Evolutionary conservation across 2,888 invertebrate genomes (phyloP).

Genomic region (Brachylomia viminalis): DNA sequence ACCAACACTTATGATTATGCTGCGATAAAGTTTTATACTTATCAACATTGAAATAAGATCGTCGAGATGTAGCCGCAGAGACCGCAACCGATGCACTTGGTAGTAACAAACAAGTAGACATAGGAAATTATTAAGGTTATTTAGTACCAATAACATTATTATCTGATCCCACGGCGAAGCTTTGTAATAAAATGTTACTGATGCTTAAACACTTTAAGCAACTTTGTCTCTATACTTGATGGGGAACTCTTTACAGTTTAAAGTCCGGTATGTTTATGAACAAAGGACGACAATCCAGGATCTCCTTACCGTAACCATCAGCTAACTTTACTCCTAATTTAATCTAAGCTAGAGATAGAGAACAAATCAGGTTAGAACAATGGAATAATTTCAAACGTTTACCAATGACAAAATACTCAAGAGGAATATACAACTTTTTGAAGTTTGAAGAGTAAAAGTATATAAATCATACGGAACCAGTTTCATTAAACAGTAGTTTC

Average conservation of each 20-base stretch:
- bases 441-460: constrained; percentile 30
- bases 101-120: constrained; percentile 31
- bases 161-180: not conserved
- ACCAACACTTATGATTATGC: not conserved
- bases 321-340: not conserved
- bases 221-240: not conserved
- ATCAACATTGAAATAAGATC: constrained; percentile 52
- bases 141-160: not conserved
- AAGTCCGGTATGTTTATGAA: not conserved
- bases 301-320: not conserved
- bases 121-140: constrained; percentile 24
- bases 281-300: not conserved
- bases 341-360: too few species aligned
- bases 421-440: not conserved
- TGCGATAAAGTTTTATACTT: constrained; percentile 26
- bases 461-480: constrained; percentile 6
- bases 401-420: not conserved
- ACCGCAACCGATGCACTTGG: constrained; percentile 52
- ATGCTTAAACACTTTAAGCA: not conserved
- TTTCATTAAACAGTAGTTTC: constrained; percentile 28
- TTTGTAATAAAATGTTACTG: constrained; percentile 24
- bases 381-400: not conserved
- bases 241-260: too few species aligned
- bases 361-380: not conserved
- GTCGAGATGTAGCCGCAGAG: constrained; percentile 40